Conservation (phyloP, 2,888 invertebrate species). For the Digitonthophagus gazella region DNA sequence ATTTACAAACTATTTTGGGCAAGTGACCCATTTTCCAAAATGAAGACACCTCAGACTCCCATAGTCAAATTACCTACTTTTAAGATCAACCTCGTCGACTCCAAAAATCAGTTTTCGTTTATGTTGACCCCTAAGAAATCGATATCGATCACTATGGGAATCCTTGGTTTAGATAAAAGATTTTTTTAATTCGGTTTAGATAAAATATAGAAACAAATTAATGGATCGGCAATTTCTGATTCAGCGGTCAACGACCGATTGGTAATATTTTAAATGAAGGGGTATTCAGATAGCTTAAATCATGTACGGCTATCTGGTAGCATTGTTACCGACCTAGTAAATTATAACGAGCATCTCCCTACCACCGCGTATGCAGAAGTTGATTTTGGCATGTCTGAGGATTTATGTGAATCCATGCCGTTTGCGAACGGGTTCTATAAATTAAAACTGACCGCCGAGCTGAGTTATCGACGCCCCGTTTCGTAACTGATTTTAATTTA, state of each 20-base stretch:
- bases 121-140: no score
- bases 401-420: conserved; percentile 32
- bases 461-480: conserved; percentile 18
- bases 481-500: conserved; percentile 29
- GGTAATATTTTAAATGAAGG: conserved; percentile 34
- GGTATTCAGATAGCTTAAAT: conserved; percentile 35
- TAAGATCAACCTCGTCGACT: no score
- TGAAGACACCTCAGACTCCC: no score
- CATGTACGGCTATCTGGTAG: conserved; percentile 36
- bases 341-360: conserved; percentile 32
- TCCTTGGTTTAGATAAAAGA: no score
- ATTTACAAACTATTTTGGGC: no score
- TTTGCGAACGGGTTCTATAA: conserved; percentile 30
- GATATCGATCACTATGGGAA: no score
- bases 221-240: neutral
- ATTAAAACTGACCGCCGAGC: conserved; percentile 31
- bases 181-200: no score
- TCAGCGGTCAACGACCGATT: conserved; percentile 22
- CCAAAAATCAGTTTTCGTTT: no score
- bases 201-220: neutral
- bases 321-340: conserved; percentile 35
- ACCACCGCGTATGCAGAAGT: conserved; percentile 29
- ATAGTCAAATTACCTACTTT: no score
- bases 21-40: no score
- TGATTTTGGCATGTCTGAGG: conserved; percentile 35